A percentile compares a stretch with the other conserved stretches of the same genome.
Evolutionary conservation across 2,888 invertebrate genomes (phyloP).

Genomic region (Diplazon laetatorius): DNA sequence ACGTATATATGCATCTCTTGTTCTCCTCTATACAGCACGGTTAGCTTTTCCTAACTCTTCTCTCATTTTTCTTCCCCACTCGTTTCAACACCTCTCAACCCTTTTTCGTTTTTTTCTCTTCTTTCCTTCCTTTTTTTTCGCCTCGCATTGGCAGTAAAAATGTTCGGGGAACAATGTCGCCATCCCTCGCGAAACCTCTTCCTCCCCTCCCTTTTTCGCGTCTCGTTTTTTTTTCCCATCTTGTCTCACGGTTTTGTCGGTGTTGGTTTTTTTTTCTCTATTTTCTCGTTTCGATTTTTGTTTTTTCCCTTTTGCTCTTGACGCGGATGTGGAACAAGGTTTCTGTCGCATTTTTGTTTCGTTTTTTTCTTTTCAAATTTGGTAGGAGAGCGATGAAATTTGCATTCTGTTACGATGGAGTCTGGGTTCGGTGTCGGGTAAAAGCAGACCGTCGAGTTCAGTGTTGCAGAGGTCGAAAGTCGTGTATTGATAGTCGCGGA

Average conservation of each 20-base stretch:
- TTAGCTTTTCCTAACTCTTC: conserved; percentile 28
- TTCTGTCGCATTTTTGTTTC: conserved; percentile 10
- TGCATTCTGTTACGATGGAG: no score
- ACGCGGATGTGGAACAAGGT: conserved; percentile 40
- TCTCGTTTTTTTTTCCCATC: neutral
- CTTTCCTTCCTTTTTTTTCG: neutral
- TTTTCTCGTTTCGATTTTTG: conserved; percentile 2
- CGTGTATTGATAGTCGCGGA: no score
- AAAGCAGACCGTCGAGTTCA: no score
- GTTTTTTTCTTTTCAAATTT: no score
- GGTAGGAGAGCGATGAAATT: no score
- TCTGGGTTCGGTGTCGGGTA: no score
- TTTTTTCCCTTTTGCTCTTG: neutral
- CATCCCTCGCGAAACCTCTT: conserved; percentile 10
- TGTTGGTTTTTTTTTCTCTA: conserved; percentile 21
- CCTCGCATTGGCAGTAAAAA: conserved; percentile 55
- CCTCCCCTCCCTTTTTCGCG: neutral
- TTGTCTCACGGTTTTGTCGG: neutral
- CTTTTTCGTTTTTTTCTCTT: neutral
- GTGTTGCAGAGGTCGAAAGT: no score
- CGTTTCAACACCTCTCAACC: conserved; percentile 54
- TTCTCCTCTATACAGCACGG: conserved; percentile 15
- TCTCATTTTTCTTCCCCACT: conserved; percentile 45
- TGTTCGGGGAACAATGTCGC: conserved; percentile 49
- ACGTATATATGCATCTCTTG: conserved; percentile 10